Percentiles rank a stretch among this genome's conserved stretches.
Evolutionary conservation across 1,140 invertebrate genomes (phyloP).

Genomic region (Sminthurinus signatus): DNA sequence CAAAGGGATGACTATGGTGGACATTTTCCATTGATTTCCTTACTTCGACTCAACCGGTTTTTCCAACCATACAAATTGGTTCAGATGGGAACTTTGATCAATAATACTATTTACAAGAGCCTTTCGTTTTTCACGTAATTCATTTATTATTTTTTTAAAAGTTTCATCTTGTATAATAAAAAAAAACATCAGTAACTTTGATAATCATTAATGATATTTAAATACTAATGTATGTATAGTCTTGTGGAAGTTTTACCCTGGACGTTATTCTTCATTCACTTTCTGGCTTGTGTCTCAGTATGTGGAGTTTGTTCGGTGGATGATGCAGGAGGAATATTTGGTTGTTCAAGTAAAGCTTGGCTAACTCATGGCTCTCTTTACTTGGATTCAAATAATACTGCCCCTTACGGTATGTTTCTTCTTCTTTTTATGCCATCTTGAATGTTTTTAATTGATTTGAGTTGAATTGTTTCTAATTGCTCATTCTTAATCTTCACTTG

Average conservation of each 20-base stretch:
- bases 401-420: not conserved
- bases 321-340: not conserved
- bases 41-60: conserved; percentile 24
- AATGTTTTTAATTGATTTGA: too few species aligned
- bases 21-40: conserved; percentile 11
- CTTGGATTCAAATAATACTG: not conserved
- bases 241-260: conserved; percentile 34
- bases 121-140: conserved; percentile 30
- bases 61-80: conserved; percentile 30
- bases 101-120: conserved; percentile 31
- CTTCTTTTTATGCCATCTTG: too few species aligned
- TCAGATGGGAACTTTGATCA: conserved; percentile 7
- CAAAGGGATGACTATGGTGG: not conserved
- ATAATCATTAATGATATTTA: too few species aligned
- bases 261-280: conserved; percentile 27
- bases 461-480: too few species aligned
- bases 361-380: conserved; percentile 25
- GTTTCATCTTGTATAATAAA: not conserved
- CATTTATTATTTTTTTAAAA: not conserved
- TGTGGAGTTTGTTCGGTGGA: conserved; percentile 17
- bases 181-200: too few species aligned
- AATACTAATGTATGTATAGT: not conserved
- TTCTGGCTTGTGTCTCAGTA: conserved; percentile 13
- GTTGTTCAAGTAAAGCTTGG: conserved; percentile 23
- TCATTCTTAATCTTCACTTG: conserved; percentile 1